Base-by-base conservation (phyloP, 2,888 invertebrate species). In the Mimumesa dahlbomi region DNA sequence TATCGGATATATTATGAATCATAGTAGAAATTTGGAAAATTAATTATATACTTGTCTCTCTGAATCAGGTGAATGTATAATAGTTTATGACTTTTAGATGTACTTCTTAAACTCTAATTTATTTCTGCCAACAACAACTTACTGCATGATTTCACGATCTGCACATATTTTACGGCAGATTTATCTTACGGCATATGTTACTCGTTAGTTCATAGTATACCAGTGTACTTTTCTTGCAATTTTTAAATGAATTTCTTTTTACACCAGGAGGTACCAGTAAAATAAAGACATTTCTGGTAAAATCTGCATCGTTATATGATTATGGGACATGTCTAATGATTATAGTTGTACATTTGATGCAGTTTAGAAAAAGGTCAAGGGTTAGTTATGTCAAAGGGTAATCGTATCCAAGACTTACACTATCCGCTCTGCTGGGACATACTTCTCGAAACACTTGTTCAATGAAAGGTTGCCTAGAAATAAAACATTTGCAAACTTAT, bases 381-480 rank as follows among this genome's bases (percentile, higher is more conserved):
- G 84, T 86, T 86, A 87, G 83, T 88, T 87, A 84, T 76, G 79
- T 81, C 82, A 82, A 80, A 83, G 84, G 79, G 81, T 82, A 82
- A 81, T 87, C 85, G 82, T 86, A 87, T 83, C 84, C 84, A 85
- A 88, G 87, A 92, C 91, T 92, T 91, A 92, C 92, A 88, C 93
- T 93, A 90, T 94, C 93, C 78, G 92, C 93, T 91, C 93, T 93
- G 88, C 93, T 93, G 82, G 95, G 95, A 90, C 94, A 94, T 90
- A 94, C 92, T 91, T 94, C 93, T 91, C 94, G 93, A 92, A 94
- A 95, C 90, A 95, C 93, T 90, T 93, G 92, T 91, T 95, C 94
- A 89, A 96, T 93, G 82, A 95, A 92, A 83, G 93, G 92, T 92
- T 94, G 93, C 90, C 95, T 96, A 90, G 50, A 91, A 91, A 79